Evolutionary conservation across 2,888 invertebrate genomes (phyloP), one percentile per base, ranked within the genome.

Genomic region (Encarsia formosa): DNA sequence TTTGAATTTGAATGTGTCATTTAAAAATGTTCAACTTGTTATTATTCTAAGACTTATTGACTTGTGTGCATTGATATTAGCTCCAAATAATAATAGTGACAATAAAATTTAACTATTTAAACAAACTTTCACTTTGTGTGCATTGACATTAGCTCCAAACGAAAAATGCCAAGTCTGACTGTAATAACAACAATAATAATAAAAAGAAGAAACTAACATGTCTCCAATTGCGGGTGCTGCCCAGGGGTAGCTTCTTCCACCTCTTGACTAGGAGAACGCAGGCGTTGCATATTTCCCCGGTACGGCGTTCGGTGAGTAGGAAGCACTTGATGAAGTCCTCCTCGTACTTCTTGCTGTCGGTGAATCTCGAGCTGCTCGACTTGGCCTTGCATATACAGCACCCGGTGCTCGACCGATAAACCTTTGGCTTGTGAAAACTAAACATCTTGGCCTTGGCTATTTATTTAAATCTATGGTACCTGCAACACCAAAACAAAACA

Each of bases 321-420:
- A 91, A 91, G 71, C 90, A 91, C 65, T 84, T 82, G 65, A 86
- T 78, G 69, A 88, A 90, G 69, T 89, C 88, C 59, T 83, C 82
- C 69, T 90, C 89, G 69, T 90, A 91, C 65, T 88, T 87, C 61
- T 85, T 85, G 60, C 88, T 89, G 68, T 89, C 88, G 2, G 89
- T 89, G 72, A 91, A 91, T 59, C 90, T 79, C 26, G 89, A 90
- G 75, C 89, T 87, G 80, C 86, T 86, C 22, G 90, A 90, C 76
- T 91, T 91, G 38, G 89, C 90, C 72, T 87, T 85, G 73, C 90
- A 91, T 65, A 91, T 91, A 74, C 90, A 91, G 74, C 91, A 91
- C 43, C 91, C 91, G 61, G 85, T 85, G 48, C 85, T 78, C 47
- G 87, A 88, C 62, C 88, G 81, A 71, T 90, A 91, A 57, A 89